These are phyloP conservation scores for Theonella swinhoei DNA, from an alignment of 37 sponge, comb jelly and placozoan genomes.

Conservation along the genomic window DNA sequence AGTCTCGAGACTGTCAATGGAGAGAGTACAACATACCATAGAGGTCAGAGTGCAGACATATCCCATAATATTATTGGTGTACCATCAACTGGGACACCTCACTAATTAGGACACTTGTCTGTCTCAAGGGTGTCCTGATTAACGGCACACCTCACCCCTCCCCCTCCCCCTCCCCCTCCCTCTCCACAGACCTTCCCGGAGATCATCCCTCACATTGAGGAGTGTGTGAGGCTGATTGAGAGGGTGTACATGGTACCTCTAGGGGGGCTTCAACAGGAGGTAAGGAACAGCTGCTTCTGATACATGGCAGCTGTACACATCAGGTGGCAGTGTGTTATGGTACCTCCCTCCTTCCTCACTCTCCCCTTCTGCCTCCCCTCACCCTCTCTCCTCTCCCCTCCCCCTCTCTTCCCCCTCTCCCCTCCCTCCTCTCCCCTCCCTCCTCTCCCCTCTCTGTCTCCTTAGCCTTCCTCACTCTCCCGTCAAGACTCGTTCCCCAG, in stretches of 20 bases:
- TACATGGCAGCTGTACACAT: not conserved
- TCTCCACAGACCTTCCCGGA: conserved; percentile 34
- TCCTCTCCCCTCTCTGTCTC: too few species aligned
- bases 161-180: not conserved
- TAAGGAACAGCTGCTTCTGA: not conserved
- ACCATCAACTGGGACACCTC: too few species aligned
- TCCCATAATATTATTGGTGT: too few species aligned
- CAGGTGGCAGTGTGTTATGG: not conserved
- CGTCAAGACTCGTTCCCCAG: not conserved
- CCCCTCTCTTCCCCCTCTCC: not conserved
- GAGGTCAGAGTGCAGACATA: too few species aligned
- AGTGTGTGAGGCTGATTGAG: conserved; percentile 37
- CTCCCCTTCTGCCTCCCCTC: too few species aligned
- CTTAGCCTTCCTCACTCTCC: not conserved
- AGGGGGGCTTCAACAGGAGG: not conserved
- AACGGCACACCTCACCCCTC: not conserved
- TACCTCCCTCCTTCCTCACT: too few species aligned
- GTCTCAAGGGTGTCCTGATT: too few species aligned
- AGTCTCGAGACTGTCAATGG: not conserved
- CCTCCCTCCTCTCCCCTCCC: too few species aligned
- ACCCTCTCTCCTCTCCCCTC: too few species aligned
- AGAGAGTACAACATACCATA: not conserved
- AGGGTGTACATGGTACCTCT: conserved; percentile 20
- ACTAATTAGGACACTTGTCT: too few species aligned
- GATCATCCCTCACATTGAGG: conserved; percentile 27